Percentiles rank a stretch among this genome's conserved stretches.
phyloP scores from a whole-genome alignment of 2,113 vertebrate species.

The Aspiorhynchus laticeps region DNA sequence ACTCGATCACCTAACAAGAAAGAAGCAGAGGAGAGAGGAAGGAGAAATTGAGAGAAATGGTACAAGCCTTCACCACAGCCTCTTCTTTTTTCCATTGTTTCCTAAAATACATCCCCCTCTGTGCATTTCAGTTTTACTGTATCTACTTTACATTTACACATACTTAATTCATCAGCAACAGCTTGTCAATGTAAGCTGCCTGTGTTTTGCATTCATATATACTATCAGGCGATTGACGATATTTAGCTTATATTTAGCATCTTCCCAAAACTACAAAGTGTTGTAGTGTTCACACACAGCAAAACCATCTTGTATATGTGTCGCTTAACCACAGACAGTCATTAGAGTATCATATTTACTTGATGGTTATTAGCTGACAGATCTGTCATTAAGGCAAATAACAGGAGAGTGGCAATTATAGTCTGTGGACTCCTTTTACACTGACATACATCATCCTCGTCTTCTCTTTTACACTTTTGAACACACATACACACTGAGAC shows the following conservation, averaged over 20 bases:
- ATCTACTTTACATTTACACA: constrained; percentile 10
- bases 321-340: constrained; percentile 31
- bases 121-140: constrained; percentile 25
- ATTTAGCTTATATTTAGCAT: not conserved
- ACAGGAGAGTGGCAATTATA: constrained; percentile 78
- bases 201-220: constrained; percentile 9
- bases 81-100: constrained; percentile 46
- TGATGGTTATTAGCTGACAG: constrained; percentile 42
- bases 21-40: constrained; percentile 58
- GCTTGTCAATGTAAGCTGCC: not conserved
- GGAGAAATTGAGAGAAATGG: constrained; percentile 58
- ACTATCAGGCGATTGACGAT: not conserved
- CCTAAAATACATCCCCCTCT: not conserved
- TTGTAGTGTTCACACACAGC: constrained; percentile 12
- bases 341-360: constrained; percentile 31
- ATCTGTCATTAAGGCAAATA: constrained; percentile 84
- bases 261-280: not conserved
- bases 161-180: constrained; percentile 1
- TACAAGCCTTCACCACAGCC: constrained; percentile 54
- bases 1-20: constrained; percentile 81
- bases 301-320: not conserved
- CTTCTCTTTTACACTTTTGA: constrained; percentile 71
- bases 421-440: constrained; percentile 81
- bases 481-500: constrained; percentile 65
- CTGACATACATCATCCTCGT: constrained; percentile 79